A percentile compares a stretch with the other conserved stretches of the same genome.
Evolutionary conservation across 2,113 vertebrate species (phyloP).

Genomic region (Gobiocypris rarus): DNA sequence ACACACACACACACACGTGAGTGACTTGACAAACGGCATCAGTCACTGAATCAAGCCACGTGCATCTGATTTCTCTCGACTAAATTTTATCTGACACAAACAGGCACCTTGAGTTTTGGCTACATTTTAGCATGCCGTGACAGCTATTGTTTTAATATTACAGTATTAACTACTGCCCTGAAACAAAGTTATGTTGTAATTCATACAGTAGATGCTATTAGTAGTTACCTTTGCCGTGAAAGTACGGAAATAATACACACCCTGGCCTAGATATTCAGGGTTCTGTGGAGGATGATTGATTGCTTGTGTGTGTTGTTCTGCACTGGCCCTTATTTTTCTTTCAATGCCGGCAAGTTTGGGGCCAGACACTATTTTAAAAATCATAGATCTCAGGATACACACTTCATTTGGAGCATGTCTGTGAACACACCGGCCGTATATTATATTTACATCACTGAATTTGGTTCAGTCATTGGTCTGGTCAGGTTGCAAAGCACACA

Average conservation of each 20-base stretch:
- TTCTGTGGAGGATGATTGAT: slow-evolving; percentile 37
- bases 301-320: background rate
- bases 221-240: background rate
- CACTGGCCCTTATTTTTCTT: slow-evolving; percentile 9
- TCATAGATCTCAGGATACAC: background rate
- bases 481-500: background rate
- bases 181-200: background rate
- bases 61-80: background rate
- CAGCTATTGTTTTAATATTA: background rate
- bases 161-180: background rate
- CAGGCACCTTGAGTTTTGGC: background rate
- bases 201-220: background rate
- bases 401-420: slow-evolving; percentile 33
- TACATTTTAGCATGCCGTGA: no score
- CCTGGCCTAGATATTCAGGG: slow-evolving; percentile 25
- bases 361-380: slow-evolving; percentile 16
- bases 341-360: background rate
- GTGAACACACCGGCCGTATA: background rate
- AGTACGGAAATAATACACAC: background rate
- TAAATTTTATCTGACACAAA: background rate
- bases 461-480: slow-evolving; percentile 23
- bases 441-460: slow-evolving; percentile 3
- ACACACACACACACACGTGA: no score
- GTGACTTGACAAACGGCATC: background rate
- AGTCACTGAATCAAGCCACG: slow-evolving; percentile 14